These are phyloP conservation scores for Telmatherina bonti DNA, from an alignment of 2,797 vertebrate genomes.

Conservation along the genomic window DNA sequence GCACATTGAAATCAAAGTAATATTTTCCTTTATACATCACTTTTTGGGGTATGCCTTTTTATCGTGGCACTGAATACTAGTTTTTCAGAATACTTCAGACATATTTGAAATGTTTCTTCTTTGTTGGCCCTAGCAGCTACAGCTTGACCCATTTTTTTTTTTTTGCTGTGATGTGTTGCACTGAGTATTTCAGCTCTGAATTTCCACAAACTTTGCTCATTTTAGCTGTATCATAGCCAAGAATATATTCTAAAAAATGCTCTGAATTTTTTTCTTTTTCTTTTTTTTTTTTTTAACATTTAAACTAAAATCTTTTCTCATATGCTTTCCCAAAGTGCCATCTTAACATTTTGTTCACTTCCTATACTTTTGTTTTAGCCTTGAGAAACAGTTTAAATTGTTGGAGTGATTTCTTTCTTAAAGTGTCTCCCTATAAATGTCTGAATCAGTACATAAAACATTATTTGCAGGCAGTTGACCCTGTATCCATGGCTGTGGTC, in stretches of 20 bases:
- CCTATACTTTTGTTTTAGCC: neutral
- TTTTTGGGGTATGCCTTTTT: slow-evolving; percentile 12
- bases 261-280: neutral
- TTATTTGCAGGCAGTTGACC: slow-evolving; percentile 88
- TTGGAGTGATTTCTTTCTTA: neutral
- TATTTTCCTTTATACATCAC: slow-evolving; percentile 28
- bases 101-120: slow-evolving; percentile 33
- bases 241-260: neutral
- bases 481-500: slow-evolving; percentile 88
- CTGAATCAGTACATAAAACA: neutral
- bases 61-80: slow-evolving; percentile 5
- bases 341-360: neutral
- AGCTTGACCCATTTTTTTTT: slow-evolving; percentile 58
- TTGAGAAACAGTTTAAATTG: neutral
- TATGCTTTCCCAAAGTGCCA: neutral
- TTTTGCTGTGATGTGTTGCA: slow-evolving; percentile 29
- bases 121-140: slow-evolving; percentile 46
- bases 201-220: slow-evolving; percentile 27
- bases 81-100: slow-evolving; percentile 41
- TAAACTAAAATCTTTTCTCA: neutral
- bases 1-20: slow-evolving; percentile 1
- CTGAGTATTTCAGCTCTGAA: slow-evolving; percentile 15
- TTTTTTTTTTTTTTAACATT: neutral
- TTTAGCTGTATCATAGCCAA: slow-evolving; percentile 5
- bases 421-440: neutral